phyloP scores from a whole-genome alignment of 37 sponge, comb jelly and placozoan genomes.

The Hormiphora californensis region DNA sequence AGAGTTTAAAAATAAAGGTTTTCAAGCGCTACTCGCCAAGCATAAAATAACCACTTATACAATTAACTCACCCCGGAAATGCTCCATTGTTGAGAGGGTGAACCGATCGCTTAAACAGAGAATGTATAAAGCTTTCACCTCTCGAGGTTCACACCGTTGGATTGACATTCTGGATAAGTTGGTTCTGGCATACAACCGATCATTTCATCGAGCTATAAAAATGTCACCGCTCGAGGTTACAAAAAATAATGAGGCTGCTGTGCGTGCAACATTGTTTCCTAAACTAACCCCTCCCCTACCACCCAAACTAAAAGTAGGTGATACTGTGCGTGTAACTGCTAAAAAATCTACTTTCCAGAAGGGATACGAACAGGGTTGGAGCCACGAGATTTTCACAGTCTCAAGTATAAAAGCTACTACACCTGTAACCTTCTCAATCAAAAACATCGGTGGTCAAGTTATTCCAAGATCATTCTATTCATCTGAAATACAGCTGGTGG shows the following conservation, averaged over 20 bases:
- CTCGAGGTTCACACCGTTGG: background rate
- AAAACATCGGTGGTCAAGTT: background rate
- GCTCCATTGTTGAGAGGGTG: background rate
- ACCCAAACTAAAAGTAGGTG: slow-evolving; percentile 2
- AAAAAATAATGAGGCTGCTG: background rate
- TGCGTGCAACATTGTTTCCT: background rate
- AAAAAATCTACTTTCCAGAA: slow-evolving; percentile 13
- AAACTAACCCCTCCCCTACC: background rate
- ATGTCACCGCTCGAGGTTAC: background rate
- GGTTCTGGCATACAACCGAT: background rate
- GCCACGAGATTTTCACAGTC: background rate
- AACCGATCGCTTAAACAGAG: background rate
- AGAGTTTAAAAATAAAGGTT: background rate
- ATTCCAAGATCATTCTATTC: background rate
- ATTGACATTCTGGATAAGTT: background rate
- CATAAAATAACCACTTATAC: background rate
- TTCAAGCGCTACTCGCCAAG: no score
- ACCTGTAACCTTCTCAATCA: background rate
- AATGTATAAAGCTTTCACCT: background rate
- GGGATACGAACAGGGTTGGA: slow-evolving; percentile 18
- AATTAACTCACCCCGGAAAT: background rate
- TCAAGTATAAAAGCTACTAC: background rate
- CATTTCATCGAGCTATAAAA: slow-evolving; percentile 21
- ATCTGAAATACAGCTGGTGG: background rate
- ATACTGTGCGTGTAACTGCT: background rate